phyloP scores from a whole-genome alignment of 2,888 invertebrate species.

The Xestobium rufovillosum region DNA sequence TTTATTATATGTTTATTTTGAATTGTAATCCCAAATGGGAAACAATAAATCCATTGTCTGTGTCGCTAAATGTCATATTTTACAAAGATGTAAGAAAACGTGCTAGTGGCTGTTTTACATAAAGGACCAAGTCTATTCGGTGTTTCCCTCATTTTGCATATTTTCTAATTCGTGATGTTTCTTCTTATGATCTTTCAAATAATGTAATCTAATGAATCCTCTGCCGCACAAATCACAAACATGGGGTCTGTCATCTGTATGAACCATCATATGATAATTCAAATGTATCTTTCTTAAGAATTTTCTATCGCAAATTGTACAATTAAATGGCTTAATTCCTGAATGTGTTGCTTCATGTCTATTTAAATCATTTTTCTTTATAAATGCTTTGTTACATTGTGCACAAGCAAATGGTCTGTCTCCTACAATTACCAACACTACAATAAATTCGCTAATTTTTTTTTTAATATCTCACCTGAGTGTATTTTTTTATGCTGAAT shows the following conservation, averaged over 20 bases:
- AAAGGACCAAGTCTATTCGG: too few species aligned
- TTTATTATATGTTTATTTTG: too few species aligned
- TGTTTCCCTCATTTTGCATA: too few species aligned
- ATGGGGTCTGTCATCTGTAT: constrained; percentile 33
- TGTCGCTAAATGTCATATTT: too few species aligned
- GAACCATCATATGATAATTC: constrained; percentile 33
- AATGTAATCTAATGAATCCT: constrained; percentile 33
- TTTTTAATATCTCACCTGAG: constrained; percentile 24
- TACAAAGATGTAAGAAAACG: too few species aligned
- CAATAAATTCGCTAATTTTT: neutral
- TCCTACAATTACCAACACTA: constrained; percentile 28
- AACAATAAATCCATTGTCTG: too few species aligned
- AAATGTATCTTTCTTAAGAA: constrained; percentile 32
- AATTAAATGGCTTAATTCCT: constrained; percentile 30
- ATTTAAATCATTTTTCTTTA: constrained; percentile 33
- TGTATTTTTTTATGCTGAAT: constrained; percentile 33
- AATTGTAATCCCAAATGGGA: too few species aligned
- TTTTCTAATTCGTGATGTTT: constrained; percentile 31
- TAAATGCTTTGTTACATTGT: constrained; percentile 31
- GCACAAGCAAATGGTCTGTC: constrained; percentile 31
- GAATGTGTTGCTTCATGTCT: constrained; percentile 33
- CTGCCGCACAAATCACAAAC: constrained; percentile 32
- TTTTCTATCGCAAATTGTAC: constrained; percentile 30
- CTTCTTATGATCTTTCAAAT: constrained; percentile 31
- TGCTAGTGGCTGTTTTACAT: too few species aligned